Percentiles rank a stretch among this genome's conserved stretches.
Evolutionary conservation across 1,140 invertebrate genomes (phyloP).

Genomic region (Drosophila neocordata): DNA sequence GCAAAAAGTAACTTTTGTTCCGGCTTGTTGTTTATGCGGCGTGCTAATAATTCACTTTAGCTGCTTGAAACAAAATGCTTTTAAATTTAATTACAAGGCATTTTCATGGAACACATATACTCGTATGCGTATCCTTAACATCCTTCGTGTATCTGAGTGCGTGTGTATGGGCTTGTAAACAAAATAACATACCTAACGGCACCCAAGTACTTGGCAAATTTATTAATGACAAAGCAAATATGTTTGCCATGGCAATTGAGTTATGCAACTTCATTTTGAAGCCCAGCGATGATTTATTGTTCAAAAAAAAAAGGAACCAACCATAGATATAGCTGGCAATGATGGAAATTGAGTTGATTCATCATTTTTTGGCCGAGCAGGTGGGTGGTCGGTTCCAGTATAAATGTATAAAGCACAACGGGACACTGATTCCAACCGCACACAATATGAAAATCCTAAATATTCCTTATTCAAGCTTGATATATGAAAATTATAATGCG

Average conservation of each 20-base stretch:
- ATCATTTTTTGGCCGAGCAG: conserved; percentile 36
- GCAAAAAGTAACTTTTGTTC: conserved; percentile 39
- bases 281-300: conserved; percentile 44
- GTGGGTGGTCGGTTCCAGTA: conserved; percentile 3
- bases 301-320: conserved; percentile 6
- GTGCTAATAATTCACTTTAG: conserved; percentile 62
- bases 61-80: conserved; percentile 52
- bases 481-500: conserved; percentile 72
- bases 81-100: conserved; percentile 67
- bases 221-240: conserved; percentile 67
- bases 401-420: conserved; percentile 1
- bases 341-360: conserved; percentile 53
- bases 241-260: conserved; percentile 51
- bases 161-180: background rate
- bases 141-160: conserved; percentile 15
- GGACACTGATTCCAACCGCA: conserved; percentile 16
- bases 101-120: conserved; percentile 28
- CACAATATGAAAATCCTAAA: conserved; percentile 38
- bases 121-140: conserved; percentile 36
- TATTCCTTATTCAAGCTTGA: conserved; percentile 56
- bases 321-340: conserved; percentile 6
- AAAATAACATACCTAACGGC: background rate
- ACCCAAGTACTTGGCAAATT: conserved; percentile 44
- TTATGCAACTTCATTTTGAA: conserved; percentile 48
- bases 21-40: conserved; percentile 42